Conservation (phyloP, 2,797 vertebrate species). For the Xiphorhynchus erythropygius region DNA sequence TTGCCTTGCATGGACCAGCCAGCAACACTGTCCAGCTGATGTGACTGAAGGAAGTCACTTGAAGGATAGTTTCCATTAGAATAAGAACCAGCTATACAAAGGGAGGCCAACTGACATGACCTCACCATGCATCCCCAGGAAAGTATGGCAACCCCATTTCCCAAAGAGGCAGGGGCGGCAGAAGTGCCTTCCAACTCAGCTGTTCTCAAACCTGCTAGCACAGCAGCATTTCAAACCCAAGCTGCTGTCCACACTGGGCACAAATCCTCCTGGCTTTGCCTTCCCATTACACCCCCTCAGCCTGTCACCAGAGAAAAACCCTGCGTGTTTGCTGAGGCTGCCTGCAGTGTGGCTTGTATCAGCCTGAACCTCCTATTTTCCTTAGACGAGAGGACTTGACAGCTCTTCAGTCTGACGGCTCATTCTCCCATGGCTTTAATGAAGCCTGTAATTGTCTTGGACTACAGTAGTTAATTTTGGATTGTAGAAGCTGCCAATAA, state of each 20-base stretch:
- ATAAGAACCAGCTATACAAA: neutral
- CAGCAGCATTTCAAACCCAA: fast-evolving
- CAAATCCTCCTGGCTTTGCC: neutral
- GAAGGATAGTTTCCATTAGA: neutral
- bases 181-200: neutral
- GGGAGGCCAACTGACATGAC: neutral
- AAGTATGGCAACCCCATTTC: neutral
- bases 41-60: neutral
- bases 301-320: neutral
- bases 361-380: neutral
- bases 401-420: slow-evolving; percentile 6
- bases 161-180: neutral
- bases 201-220: neutral
- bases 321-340: neutral
- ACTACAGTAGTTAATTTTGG: slow-evolving; percentile 13
- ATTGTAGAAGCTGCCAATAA: neutral
- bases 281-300: neutral
- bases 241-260: neutral
- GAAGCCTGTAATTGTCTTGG: slow-evolving; percentile 32
- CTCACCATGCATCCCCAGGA: neutral
- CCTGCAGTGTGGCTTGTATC: neutral
- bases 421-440: slow-evolving; percentile 23
- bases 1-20: neutral
- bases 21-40: fast-evolving
- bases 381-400: neutral